Base-by-base conservation (phyloP, 2,888 invertebrate genomes). In the Drosophila infuscata region DNA sequence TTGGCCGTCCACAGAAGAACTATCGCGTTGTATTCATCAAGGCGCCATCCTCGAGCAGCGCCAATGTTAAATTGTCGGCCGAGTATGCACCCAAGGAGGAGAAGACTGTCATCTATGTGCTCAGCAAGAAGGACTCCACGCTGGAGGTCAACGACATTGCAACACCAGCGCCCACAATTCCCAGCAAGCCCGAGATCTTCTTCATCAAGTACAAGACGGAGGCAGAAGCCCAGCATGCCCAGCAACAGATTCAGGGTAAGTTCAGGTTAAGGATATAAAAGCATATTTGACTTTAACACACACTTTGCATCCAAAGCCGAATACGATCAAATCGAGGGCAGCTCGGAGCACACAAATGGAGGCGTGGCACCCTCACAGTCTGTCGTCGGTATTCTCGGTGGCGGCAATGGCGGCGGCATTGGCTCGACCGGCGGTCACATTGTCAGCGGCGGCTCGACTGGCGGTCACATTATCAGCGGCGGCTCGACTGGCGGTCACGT, bases 191-290 rank as follows among this genome's bases (percentile, higher is more conserved):
- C 0, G 93, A 93, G 69, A 91, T 93, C 35, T 92, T 91, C 92
- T 93, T 93, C 76, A 91, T 93, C 66, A 93, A 93, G 64, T 93
- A 93, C 85, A 92, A 91, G 73, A 93, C 92, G 43, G 91, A 92
- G 1, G 91, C 91, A 35, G 93, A 93, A 81, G 93, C 93, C 3
- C 76, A 77, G 17, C 91, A 91, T 74, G 93, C 92, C 48, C 92
- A 93, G 74, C 89, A 88, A 63, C 88, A 91, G 76, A 93, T 93
- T 75, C 92, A 93, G 85, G 91, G 92, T 92, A 62, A 80, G 80
- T 20, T 58, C 3, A 11, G n/a, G 7, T 12, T 38, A 7, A 4
- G 9, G 3, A 3, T 29, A 20, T 8, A 30, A 1, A 0, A 9
- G 20, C 20, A 17, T 33, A n/a, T 17, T 17, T 46, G 46, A n/a